These are phyloP conservation scores for Podarcis siculus DNA, from an alignment of 2,797 vertebrate species.

Conservation along the genomic window DNA sequence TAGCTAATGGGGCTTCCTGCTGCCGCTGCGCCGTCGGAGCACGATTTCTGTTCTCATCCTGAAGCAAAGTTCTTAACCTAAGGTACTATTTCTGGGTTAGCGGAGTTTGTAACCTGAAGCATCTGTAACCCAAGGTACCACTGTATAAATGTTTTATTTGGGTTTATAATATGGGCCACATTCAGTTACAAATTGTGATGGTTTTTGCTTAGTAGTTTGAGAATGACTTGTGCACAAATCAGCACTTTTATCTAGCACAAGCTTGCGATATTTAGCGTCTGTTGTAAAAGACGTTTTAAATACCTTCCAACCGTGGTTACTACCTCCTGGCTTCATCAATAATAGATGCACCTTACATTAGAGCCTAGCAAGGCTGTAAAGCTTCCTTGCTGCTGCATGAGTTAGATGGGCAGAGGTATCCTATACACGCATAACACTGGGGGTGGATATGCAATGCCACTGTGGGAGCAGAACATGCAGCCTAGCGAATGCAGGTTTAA, in stretches of 20 bases:
- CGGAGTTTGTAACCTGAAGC: too few species aligned
- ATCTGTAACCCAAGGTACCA: too few species aligned
- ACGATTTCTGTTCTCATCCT: too few species aligned
- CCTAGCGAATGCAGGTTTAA: too few species aligned
- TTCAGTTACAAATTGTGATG: slow-evolving; percentile 42
- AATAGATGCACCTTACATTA: slow-evolving; percentile 75
- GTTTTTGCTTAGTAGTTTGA: slow-evolving; percentile 43
- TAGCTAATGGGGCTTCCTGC: too few species aligned
- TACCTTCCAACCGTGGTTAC: slow-evolving; percentile 64
- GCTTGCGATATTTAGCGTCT: slow-evolving; percentile 37
- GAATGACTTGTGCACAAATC: not conserved
- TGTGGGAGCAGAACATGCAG: too few species aligned
- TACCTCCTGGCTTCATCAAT: slow-evolving; percentile 74
- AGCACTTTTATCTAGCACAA: slow-evolving; percentile 53
- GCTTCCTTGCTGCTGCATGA: not conserved
- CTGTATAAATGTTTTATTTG: not conserved
- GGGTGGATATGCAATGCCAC: too few species aligned
- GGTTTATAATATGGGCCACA: slow-evolving; percentile 2
- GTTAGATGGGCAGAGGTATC: too few species aligned
- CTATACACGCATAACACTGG: too few species aligned
- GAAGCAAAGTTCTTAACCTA: too few species aligned
- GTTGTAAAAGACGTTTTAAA: slow-evolving; percentile 56
- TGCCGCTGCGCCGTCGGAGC: accelerated
- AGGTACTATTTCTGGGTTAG: too few species aligned
- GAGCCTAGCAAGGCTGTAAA: slow-evolving; percentile 74